phyloP scores from a whole-genome alignment of 2,797 vertebrate genomes.

The Hephaestus fuliginosus region DNA sequence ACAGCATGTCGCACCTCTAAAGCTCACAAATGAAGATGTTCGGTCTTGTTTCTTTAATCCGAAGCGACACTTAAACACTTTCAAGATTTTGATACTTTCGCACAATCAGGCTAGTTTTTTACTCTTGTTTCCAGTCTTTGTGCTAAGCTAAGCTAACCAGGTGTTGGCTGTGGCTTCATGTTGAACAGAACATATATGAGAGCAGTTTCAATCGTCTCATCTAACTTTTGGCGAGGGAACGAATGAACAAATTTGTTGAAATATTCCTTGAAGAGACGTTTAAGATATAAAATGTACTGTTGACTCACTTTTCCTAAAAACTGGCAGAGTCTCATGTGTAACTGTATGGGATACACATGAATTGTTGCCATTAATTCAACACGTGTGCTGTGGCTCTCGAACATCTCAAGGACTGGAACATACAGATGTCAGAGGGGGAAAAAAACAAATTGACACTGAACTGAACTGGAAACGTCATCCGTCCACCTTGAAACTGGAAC shows the following conservation, averaged over 20 bases:
- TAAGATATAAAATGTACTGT: not conserved
- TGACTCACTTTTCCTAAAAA: not conserved
- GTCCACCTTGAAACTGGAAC: not conserved
- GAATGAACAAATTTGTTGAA: not conserved
- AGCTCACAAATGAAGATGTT: not conserved
- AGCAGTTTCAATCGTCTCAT: not conserved
- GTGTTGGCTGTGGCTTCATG: not conserved
- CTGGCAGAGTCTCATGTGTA: not conserved
- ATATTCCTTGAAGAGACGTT: not conserved
- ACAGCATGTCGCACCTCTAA: not conserved
- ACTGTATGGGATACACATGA: not conserved
- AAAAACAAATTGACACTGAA: not conserved
- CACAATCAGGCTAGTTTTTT: no score
- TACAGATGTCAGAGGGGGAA: not conserved
- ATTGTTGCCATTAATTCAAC: no score
- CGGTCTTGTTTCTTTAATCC: not conserved
- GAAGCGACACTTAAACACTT: not conserved
- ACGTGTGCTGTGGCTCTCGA: not conserved
- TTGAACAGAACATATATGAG: not conserved
- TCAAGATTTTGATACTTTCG: not conserved
- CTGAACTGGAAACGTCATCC: not conserved
- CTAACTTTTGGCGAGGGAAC: not conserved
- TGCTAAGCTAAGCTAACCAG: constrained; percentile 2
- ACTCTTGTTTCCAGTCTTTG: not conserved
- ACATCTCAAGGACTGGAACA: not conserved